Conservation (phyloP, 1,140 invertebrate genomes). For the Euura lappo region DNA sequence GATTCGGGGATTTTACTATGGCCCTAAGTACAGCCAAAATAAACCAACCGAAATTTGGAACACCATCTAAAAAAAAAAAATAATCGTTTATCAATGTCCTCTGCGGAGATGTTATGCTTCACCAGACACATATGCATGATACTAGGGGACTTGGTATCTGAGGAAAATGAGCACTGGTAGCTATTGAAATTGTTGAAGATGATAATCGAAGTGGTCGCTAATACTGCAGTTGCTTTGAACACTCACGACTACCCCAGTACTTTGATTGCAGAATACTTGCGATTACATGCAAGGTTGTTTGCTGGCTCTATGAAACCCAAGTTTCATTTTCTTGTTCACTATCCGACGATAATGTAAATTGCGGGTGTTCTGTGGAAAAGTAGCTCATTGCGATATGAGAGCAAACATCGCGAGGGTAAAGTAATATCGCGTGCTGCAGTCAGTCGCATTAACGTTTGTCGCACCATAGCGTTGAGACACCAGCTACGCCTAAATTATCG, state of each 20-base stretch:
- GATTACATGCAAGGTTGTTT: conserved; percentile 13
- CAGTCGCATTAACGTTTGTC: conserved; percentile 25
- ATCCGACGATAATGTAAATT: conserved; percentile 20
- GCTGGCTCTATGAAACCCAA: conserved; percentile 21
- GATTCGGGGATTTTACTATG: conserved; percentile 24
- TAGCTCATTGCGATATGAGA: conserved; percentile 24
- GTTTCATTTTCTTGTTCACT: conserved; percentile 27
- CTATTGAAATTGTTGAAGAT: conserved; percentile 19
- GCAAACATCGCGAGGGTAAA: conserved; percentile 27
- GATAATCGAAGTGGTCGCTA: neutral
- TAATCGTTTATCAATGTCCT: conserved; percentile 18
- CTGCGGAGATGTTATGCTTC: conserved; percentile 25
- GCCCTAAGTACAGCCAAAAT: conserved; percentile 19
- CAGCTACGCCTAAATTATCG: conserved; percentile 27
- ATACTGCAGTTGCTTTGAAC: neutral
- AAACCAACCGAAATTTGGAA: conserved; percentile 21
- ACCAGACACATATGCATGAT: conserved; percentile 22
- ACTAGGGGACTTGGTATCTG: conserved; percentile 20
- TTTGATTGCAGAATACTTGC: conserved; percentile 20
- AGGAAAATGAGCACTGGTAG: conserved; percentile 20
- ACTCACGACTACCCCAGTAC: conserved; percentile 13
- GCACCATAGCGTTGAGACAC: conserved; percentile 24
- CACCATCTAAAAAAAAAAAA: conserved; percentile 13
- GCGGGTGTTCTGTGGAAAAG: conserved; percentile 23
- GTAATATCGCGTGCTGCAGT: conserved; percentile 19